These are phyloP conservation scores for Volucella inanis DNA, from an alignment of 2,888 invertebrate species.

Conservation along the genomic window DNA sequence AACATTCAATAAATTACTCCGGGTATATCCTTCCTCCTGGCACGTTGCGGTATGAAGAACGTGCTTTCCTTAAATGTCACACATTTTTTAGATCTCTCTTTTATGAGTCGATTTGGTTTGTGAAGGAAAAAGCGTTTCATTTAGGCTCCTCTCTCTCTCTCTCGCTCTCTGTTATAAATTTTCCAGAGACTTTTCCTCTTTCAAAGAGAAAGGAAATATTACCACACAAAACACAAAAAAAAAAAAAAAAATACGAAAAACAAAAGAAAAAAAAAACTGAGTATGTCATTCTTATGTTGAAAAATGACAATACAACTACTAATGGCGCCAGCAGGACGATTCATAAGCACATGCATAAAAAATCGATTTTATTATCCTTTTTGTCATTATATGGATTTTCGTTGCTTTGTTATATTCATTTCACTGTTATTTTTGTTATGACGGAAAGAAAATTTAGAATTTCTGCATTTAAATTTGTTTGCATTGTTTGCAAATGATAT, in stretches of 20 bases:
- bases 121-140: conserved; percentile 29
- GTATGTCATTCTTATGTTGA: conserved; percentile 35
- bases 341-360: conserved; percentile 53
- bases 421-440: conserved; percentile 2
- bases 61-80: conserved; percentile 19
- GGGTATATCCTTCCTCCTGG: conserved; percentile 34
- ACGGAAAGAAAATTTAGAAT: not conserved
- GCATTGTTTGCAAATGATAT: no score
- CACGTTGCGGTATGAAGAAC: conserved; percentile 42
- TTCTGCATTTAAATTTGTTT: no score
- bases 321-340: conserved; percentile 63
- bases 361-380: conserved; percentile 63
- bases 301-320: conserved; percentile 49
- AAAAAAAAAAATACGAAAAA: no score
- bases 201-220: conserved; percentile 32
- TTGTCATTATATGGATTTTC: conserved; percentile 28
- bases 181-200: conserved; percentile 41
- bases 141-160: conserved; percentile 4
- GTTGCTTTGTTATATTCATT: not conserved
- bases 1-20: conserved; percentile 24
- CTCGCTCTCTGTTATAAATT: conserved; percentile 21
- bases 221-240: conserved; percentile 13
- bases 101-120: conserved; percentile 35
- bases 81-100: conserved; percentile 34
- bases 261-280: no score